Evolutionary conservation across 2,888 invertebrate species (phyloP).

Genomic region (Drosophila neotestacea): DNA sequence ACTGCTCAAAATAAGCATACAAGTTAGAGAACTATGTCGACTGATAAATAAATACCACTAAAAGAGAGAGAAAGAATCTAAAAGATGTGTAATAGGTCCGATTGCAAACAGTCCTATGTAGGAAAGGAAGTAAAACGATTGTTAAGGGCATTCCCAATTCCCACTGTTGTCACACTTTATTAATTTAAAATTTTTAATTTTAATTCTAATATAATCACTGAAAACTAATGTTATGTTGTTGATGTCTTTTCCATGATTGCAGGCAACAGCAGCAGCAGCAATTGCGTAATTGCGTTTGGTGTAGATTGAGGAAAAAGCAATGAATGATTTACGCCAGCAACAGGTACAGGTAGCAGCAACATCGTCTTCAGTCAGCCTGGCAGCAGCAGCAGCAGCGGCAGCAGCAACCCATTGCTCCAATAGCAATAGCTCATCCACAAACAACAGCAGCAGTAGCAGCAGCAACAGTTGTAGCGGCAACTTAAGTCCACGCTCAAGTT

Average conservation of each 20-base stretch:
- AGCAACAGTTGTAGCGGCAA: slow-evolving; percentile 36
- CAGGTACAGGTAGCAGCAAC: slow-evolving; percentile 79
- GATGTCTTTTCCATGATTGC: neutral
- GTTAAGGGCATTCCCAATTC: neutral
- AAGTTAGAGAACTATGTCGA: too few relatives aligned
- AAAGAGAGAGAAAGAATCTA: too few relatives aligned
- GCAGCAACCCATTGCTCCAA: slow-evolving; percentile 36
- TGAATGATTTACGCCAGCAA: slow-evolving; percentile 79
- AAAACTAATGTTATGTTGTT: slow-evolving; percentile 7
- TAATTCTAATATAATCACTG: too few relatives aligned
- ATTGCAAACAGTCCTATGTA: too few relatives aligned
- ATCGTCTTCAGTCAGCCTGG: slow-evolving; percentile 69
- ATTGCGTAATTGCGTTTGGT: slow-evolving; percentile 16
- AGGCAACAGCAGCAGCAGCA: slow-evolving; percentile 8
- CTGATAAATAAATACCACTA: too few relatives aligned
- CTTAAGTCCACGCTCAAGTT: slow-evolving; percentile 54
- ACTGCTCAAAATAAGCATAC: too few relatives aligned
- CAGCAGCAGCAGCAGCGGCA: slow-evolving; percentile 44
- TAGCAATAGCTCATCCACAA: slow-evolving; percentile 36
- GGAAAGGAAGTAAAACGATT: neutral
- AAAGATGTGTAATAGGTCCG: too few relatives aligned
- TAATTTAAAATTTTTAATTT: neutral
- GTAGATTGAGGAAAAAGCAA: slow-evolving; percentile 72
- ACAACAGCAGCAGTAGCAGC: slow-evolving; percentile 14
- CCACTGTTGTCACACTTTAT: neutral